Conservation (phyloP, 1,140 invertebrate species). For the Aphelenchoides besseyi region DNA sequence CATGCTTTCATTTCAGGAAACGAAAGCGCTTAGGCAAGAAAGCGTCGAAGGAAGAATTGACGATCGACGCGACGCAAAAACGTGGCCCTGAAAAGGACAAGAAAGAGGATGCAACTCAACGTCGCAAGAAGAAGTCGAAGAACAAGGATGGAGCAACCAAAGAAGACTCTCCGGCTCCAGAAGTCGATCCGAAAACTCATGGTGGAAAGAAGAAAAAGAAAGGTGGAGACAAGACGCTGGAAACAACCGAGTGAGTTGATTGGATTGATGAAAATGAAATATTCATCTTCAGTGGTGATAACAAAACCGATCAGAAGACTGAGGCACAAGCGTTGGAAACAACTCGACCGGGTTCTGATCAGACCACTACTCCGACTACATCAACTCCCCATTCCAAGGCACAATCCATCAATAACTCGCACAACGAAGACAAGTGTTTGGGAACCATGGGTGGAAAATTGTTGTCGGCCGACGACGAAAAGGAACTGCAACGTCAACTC, state of each 20-base stretch:
- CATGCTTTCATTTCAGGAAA: too few relatives aligned
- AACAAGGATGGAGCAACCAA: neutral
- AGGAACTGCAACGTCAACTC: neutral
- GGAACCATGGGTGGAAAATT: neutral
- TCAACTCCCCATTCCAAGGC: neutral
- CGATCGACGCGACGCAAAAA: too few relatives aligned
- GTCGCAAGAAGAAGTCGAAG: neutral
- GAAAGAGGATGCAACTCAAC: too few relatives aligned
- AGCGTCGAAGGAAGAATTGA: too few relatives aligned
- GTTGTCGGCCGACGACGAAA: neutral
- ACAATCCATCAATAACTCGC: neutral
- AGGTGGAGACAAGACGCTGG: neutral
- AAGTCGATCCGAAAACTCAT: too few relatives aligned
- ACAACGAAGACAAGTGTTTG: neutral
- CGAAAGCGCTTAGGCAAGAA: too few relatives aligned
- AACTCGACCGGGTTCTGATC: neutral
- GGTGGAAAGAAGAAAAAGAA: too few relatives aligned
- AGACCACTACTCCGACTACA: neutral
- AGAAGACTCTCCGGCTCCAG: neutral
- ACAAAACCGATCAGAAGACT: neutral
- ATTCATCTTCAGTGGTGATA: neutral
- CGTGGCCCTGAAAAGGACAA: too few relatives aligned
- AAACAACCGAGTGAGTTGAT: neutral
- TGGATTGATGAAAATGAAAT: neutral
- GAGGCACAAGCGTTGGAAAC: neutral